Conservation (phyloP, 1,140 invertebrate genomes). For the Drosophila repletoides region DNA sequence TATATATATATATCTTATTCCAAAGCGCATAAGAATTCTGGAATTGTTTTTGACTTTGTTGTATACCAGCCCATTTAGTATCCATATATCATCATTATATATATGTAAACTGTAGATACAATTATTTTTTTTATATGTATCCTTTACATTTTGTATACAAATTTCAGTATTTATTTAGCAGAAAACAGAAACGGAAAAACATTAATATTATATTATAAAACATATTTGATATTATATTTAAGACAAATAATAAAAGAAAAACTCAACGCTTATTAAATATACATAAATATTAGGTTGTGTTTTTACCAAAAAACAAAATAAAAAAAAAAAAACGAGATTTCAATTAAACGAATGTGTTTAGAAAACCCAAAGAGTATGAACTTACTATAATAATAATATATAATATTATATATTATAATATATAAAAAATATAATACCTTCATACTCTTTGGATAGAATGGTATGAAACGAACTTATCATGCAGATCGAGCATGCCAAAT, state of each 20-base stretch:
- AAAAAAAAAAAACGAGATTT: not conserved
- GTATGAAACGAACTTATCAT: constrained; percentile 17
- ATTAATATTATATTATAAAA: constrained; percentile 40
- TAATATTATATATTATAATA: too few species aligned
- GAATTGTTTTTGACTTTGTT: constrained; percentile 50
- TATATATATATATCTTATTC: constrained; percentile 35
- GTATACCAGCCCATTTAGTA: constrained; percentile 42
- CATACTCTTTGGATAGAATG: too few species aligned
- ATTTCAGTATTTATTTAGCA: constrained; percentile 76
- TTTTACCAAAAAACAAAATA: constrained; percentile 56
- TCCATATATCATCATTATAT: constrained; percentile 52
- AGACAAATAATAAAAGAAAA: constrained; percentile 76
- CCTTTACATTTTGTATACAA: constrained; percentile 69
- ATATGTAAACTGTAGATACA: constrained; percentile 65
- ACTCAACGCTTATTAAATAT: constrained; percentile 75
- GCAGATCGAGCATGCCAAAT: constrained; percentile 2
- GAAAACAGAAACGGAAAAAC: too few species aligned
- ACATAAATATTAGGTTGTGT: constrained; percentile 62
- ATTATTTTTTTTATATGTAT: constrained; percentile 43
- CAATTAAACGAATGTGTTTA: constrained; percentile 7
- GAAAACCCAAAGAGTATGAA: too few species aligned
- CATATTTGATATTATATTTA: constrained; percentile 70
- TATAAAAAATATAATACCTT: too few species aligned
- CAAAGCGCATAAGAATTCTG: constrained; percentile 41
- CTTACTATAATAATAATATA: too few species aligned